These are phyloP conservation scores for Pollenia labialis DNA, from an alignment of 2,888 invertebrate genomes.

Conservation along the genomic window DNA sequence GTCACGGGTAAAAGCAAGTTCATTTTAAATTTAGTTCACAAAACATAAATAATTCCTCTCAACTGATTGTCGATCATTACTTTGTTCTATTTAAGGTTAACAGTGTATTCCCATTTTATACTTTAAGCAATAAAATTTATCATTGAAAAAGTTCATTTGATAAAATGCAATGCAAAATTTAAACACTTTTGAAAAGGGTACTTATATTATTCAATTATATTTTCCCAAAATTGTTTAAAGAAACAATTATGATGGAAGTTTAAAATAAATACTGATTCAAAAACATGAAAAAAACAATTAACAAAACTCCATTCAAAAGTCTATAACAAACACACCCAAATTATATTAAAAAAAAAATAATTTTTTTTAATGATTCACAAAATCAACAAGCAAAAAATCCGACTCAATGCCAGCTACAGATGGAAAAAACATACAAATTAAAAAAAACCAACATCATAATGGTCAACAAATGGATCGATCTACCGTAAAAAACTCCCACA, in stretches of 20 bases:
- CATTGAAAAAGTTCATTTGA: conserved; percentile 16
- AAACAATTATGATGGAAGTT: conserved; percentile 44
- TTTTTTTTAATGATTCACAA: conserved; percentile 23
- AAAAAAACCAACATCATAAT: background rate
- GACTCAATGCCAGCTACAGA: conserved; percentile 13
- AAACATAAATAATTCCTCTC: too few relatives aligned
- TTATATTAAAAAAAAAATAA: background rate
- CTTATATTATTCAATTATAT: background rate
- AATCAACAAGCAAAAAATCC: background rate
- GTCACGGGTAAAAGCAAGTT: too few relatives aligned
- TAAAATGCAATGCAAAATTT: conserved; percentile 5
- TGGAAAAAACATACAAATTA: background rate
- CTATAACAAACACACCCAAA: background rate
- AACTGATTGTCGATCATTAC: too few relatives aligned
- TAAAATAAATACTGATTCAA: conserved; percentile 46
- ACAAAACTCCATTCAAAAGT: background rate
- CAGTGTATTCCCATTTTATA: background rate
- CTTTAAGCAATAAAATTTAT: background rate
- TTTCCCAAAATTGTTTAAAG: conserved; percentile 54
- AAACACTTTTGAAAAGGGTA: background rate
- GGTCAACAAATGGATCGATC: background rate
- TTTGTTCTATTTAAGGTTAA: too few relatives aligned
- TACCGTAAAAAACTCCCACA: conserved; percentile 31
- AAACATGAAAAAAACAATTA: background rate
- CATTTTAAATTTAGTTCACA: too few relatives aligned